These are phyloP conservation scores for Struthidea cinerea DNA, from an alignment of 2,113 vertebrate genomes.

Conservation along the genomic window DNA sequence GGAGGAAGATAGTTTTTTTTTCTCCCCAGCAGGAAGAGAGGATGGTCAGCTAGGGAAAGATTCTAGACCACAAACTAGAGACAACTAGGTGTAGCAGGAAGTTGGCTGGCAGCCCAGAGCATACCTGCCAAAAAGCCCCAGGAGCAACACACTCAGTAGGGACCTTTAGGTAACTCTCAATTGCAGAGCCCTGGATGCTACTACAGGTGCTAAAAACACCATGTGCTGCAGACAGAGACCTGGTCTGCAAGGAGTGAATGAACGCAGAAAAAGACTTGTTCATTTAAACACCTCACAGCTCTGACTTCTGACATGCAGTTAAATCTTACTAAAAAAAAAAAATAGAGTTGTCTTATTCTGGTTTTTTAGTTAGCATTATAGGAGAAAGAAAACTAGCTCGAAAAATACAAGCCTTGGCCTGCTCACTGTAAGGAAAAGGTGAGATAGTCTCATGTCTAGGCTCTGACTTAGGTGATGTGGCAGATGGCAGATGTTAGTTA, in stretches of 20 bases:
- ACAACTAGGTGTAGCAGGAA: not conserved
- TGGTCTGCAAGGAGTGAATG: not conserved
- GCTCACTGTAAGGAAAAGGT: not conserved
- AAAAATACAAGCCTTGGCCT: not conserved
- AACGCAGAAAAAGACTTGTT: not conserved
- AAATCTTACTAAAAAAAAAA: not conserved
- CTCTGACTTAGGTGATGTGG: not conserved
- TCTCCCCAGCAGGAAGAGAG: not conserved
- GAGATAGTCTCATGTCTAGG: not conserved
- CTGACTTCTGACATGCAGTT: not conserved
- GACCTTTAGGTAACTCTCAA: not conserved
- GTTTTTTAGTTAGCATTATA: not conserved
- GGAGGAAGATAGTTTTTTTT: constrained; percentile 40
- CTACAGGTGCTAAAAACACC: not conserved
- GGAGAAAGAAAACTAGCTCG: not conserved
- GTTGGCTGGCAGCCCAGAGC: not conserved
- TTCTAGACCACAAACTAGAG: not conserved
- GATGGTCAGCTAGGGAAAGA: not conserved
- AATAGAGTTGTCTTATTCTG: not conserved
- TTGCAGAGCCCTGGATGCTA: not conserved
- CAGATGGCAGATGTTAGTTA: not conserved
- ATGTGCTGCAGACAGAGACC: not conserved
- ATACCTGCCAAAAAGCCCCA: not conserved
- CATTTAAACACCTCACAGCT: not conserved
- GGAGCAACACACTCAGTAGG: not conserved